A percentile compares a stretch with the other conserved stretches of the same genome.
Evolutionary conservation across 1,140 invertebrate species (phyloP).

Genomic region (Macrobrachium nipponense): DNA sequence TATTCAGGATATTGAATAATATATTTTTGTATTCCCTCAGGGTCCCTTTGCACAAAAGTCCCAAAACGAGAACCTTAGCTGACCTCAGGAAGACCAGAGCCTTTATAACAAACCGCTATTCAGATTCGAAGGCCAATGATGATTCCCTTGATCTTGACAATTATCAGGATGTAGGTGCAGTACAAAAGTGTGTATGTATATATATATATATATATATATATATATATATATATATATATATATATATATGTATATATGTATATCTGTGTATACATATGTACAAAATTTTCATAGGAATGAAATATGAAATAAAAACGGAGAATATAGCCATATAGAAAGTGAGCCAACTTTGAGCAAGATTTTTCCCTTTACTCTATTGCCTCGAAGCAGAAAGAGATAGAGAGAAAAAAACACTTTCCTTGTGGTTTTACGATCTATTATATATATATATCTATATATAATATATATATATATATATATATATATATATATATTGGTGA

Average conservation of each 20-base stretch:
- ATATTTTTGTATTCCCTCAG: background rate
- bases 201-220: background rate
- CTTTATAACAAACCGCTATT: constrained; percentile 20
- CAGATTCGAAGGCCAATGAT: background rate
- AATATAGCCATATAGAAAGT: no score
- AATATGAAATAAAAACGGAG: no score
- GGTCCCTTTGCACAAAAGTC: constrained; percentile 14
- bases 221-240: background rate
- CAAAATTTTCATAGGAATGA: no score
- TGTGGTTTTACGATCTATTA: no score
- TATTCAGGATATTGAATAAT: background rate
- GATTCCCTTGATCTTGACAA: constrained; percentile 38
- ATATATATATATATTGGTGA: background rate
- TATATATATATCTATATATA: no score
- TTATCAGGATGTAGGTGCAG: constrained; percentile 52
- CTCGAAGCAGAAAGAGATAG: no score
- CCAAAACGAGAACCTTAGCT: background rate
- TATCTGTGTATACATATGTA: background rate
- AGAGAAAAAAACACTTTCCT: no score
- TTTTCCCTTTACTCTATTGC: no score
- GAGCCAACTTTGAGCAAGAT: no score
- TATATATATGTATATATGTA: background rate
- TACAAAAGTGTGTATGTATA: no score
- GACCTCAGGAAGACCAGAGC: constrained; percentile 11
- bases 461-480: background rate